Base-by-base conservation (phyloP, 2,797 vertebrate genomes). In the Lagorchestes hirsutus region DNA sequence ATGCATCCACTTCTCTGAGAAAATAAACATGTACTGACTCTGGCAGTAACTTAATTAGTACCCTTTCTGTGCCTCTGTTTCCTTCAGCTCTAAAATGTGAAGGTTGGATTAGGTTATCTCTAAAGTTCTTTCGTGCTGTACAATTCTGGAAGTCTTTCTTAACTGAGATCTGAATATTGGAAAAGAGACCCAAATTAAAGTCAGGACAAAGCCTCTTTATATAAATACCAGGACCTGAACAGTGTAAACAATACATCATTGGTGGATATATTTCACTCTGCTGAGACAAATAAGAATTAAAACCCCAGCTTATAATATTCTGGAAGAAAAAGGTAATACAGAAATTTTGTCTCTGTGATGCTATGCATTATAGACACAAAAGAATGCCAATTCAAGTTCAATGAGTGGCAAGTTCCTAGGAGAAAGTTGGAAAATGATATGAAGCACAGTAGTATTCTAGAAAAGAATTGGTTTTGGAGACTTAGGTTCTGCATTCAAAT, bases 111-210 rank as follows among this genome's bases (percentile, higher is more conserved):
- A 18, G 5, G 16, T 62, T 28, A 62, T 59, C 52, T 62, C 46
- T 62, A 59, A 46, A 12, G 56, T 92, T 3, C 62, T 52, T 93
- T 34, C 27, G 46, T 56, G 27, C 50, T 95, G 34, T 96, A 92
- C 94, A 93, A 67, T 92, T 95, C 55, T 91, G 59, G 52, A 52
- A 92, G 54, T 91, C 91, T 95, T 18, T 94, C 2, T 92, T 74
- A 93, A 9, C 28, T 92, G 34, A 82, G 93, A 13, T 95, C 54
- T 96, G 0, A 54, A 90, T 96, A 93, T 87, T 94, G 56, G n/a
- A 93, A 93, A 93, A 24, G 40, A 95, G 28, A 92, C 27, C 40
- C 34, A 57, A 67, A 91, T 0, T 40, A 58, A 90, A 94, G 52
- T 59, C 3, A 24, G 50, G 82, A 93, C 57, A 94, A 92, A 90